Percentiles rank a stretch among this genome's conserved stretches.
Evolutionary conservation across 2,797 vertebrate genomes (phyloP).

Genomic region (Poecilia gillii): DNA sequence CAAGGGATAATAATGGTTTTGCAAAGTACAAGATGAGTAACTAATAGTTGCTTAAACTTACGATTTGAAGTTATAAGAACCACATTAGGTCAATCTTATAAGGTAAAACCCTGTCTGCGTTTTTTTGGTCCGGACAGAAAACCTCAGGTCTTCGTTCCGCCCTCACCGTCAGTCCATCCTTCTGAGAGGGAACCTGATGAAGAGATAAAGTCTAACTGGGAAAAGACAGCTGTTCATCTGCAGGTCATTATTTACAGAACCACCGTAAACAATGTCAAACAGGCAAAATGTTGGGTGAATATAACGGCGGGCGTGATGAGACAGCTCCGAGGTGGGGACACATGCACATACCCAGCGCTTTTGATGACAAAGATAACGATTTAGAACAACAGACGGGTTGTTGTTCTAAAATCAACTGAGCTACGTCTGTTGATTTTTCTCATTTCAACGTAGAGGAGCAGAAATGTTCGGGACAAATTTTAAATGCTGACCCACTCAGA

Average conservation of each 20-base stretch:
- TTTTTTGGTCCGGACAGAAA: background rate
- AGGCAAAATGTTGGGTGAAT: slow-evolving; percentile 50
- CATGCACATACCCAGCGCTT: background rate
- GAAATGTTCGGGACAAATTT: background rate
- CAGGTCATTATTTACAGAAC: slow-evolving; percentile 62
- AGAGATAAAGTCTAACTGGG: slow-evolving; percentile 47
- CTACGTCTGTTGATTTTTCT: background rate
- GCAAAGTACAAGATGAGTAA: background rate
- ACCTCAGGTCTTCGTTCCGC: background rate
- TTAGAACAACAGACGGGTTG: background rate
- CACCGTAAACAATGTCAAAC: slow-evolving; percentile 42
- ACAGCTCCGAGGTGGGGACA: slow-evolving; percentile 4
- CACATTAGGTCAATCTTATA: background rate
- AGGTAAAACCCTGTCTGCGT: background rate
- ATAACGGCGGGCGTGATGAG: slow-evolving; percentile 45
- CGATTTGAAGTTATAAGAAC: background rate
- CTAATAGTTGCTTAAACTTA: background rate
- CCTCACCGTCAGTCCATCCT: slow-evolving; percentile 14
- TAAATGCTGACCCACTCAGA: background rate
- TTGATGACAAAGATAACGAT: slow-evolving; percentile 19
- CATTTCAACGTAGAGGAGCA: background rate
- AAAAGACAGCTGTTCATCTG: slow-evolving; percentile 40
- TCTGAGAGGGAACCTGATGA: slow-evolving; percentile 50
- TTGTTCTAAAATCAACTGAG: background rate
- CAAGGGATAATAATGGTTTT: background rate